phyloP scores from a whole-genome alignment of 2,113 vertebrate genomes.

The Hyaena hyaena region DNA sequence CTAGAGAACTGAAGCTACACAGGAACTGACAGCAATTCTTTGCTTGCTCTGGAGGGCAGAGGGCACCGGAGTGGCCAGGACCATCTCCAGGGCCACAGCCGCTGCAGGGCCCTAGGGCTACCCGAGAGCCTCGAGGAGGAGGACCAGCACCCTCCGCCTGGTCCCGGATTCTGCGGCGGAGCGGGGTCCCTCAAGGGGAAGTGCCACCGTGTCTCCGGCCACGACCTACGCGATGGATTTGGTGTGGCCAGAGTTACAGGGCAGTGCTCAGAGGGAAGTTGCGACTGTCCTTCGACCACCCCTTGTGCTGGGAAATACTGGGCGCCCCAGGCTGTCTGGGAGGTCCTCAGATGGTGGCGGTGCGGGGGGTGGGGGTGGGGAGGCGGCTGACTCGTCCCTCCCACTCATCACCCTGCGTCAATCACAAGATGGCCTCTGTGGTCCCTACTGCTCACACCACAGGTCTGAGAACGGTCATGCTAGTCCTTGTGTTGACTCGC shows the following conservation, averaged over 20 bases:
- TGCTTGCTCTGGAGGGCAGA: not conserved
- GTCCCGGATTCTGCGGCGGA: not conserved
- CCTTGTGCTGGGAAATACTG: not conserved
- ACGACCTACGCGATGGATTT: not conserved
- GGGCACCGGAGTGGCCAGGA: not conserved
- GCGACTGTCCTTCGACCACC: not conserved
- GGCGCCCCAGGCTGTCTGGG: not conserved
- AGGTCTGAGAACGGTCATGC: not conserved
- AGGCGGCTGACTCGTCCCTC: not conserved
- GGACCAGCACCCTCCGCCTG: not conserved
- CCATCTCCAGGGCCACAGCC: too few species aligned
- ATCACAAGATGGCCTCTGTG: not conserved
- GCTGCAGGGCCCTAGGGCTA: not conserved
- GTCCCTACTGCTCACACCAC: not conserved
- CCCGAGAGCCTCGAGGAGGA: not conserved
- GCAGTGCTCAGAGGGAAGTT: not conserved
- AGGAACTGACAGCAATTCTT: not conserved
- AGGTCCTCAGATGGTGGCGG: not conserved
- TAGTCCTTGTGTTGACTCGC: not conserved
- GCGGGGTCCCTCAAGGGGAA: not conserved
- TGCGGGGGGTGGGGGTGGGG: not conserved
- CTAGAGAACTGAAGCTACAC: not conserved
- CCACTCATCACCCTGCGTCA: not conserved
- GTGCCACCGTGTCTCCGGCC: not conserved
- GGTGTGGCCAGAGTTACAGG: rapidly evolving